Evolutionary conservation across 2,113 vertebrate species (phyloP), one percentile per base, ranked within the genome.

Genomic region (Engystomops pustulosus): DNA sequence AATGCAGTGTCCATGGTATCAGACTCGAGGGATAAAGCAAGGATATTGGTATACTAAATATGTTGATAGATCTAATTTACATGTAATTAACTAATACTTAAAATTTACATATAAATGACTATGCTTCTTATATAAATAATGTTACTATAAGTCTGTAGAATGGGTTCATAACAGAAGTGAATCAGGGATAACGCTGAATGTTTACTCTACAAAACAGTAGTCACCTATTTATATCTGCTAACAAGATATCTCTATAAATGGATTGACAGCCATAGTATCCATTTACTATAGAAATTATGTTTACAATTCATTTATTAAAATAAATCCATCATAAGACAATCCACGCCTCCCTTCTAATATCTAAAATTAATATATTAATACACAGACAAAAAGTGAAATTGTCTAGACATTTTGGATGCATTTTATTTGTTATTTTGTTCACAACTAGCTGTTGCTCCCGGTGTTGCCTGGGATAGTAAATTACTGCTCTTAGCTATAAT

Each of bases 101-200:
- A 68, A 51, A 84, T 85, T 85, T 85, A 85, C 83, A 85, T 85
- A 84, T 84, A 84, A 84, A 85, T 77, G 67, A 77, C 44, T 25
- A 36, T 30, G 23, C 14, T 23, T 68, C 32, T 75, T 68, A 58
- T 47, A 69, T 17, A 84, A 68, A 77, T 69, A 70, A 79, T 34
- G 15, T 65, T 85, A 85, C 78, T 79, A 78, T 78, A 68, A 36
- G 45, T 84, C 47, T 20, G 18, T 4, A 41, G 32, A 45, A 47
- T 34, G 32, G 45, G 69, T 44, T 69, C 8, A 30, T 47, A 84
- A 12, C 30, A 76, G 38, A 36, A 47, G 3, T 49, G 25, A 75
- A 83, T 83, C 41, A 78, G 44, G 7, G 58, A 72, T 30, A 17
- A 53, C 23, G 23, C 70, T 32, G 20, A 71, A 38, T 1, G 18